phyloP scores from a whole-genome alignment of 1,140 invertebrate species.

The Olivierus martensii region DNA sequence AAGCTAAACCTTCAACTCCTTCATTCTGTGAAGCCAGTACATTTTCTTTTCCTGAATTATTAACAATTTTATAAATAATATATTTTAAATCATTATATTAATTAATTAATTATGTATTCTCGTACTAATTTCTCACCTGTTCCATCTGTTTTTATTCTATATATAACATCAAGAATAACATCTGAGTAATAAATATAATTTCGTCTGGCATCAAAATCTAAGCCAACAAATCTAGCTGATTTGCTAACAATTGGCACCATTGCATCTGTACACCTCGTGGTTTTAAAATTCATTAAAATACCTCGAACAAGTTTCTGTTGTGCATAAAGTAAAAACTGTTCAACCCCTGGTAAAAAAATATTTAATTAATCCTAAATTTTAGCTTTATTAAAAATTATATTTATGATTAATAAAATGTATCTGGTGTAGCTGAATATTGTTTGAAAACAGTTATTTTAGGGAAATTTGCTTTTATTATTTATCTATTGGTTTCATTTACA shows the following conservation, averaged over 20 bases:
- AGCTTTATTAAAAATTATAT: too few relatives aligned
- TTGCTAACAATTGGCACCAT: conserved; percentile 66
- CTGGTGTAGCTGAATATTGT: too few relatives aligned
- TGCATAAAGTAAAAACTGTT: conserved; percentile 80
- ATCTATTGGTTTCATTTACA: too few relatives aligned
- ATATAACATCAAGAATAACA: conserved; percentile 92
- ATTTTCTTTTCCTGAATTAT: conserved; percentile 54
- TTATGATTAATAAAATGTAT: too few relatives aligned
- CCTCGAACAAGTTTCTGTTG: conserved; percentile 95
- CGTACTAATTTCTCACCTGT: conserved; percentile 43
- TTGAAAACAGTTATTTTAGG: too few relatives aligned
- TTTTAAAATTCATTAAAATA: conserved; percentile 73
- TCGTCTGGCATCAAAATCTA: conserved; percentile 86
- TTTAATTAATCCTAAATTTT: too few relatives aligned
- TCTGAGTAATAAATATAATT: conserved; percentile 94
- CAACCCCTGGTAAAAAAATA: too few relatives aligned
- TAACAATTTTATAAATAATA: conserved; percentile 11
- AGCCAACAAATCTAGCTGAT: conserved; percentile 85
- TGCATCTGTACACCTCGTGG: conserved; percentile 83
- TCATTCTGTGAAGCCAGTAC: conserved; percentile 92
- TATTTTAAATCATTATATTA: neutral
- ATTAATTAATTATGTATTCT: too few relatives aligned
- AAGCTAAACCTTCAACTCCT: conserved; percentile 89
- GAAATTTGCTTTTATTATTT: too few relatives aligned
- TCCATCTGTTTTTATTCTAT: conserved; percentile 74